phyloP scores from a whole-genome alignment of 2,888 invertebrate genomes.

The Ophion ventricosus region DNA sequence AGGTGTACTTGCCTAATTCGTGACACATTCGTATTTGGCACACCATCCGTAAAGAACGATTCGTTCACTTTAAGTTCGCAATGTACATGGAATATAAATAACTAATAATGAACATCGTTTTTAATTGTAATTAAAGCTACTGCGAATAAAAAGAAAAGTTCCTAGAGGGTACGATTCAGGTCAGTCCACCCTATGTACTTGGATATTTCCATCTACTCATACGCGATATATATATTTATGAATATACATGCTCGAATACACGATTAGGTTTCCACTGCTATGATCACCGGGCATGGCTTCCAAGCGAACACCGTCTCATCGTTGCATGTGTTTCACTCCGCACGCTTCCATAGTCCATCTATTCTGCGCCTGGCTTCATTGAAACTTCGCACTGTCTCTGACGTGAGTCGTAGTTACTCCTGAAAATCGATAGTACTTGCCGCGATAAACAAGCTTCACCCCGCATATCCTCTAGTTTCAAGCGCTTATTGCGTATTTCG shows the following conservation, averaged over 20 bases:
- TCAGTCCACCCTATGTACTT: not conserved
- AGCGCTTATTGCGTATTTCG: not conserved
- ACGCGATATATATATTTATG: not conserved
- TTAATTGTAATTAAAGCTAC: not conserved
- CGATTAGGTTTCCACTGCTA: not conserved
- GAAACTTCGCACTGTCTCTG: not conserved
- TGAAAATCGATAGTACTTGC: slow-evolving; percentile 73
- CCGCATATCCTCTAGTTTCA: slow-evolving; percentile 11
- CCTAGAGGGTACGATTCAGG: not conserved
- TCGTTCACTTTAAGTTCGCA: too few relatives aligned
- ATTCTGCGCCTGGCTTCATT: not conserved
- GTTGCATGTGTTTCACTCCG: not conserved
- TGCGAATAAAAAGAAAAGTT: not conserved
- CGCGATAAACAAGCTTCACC: slow-evolving; percentile 68
- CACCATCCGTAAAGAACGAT: too few relatives aligned
- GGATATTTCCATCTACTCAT: not conserved
- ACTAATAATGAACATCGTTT: not conserved
- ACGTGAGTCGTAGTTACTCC: slow-evolving; percentile 56
- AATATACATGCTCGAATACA: not conserved
- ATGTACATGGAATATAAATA: not conserved
- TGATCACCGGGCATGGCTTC: not conserved
- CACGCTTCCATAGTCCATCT: not conserved
- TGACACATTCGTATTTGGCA: too few relatives aligned
- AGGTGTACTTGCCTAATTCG: too few relatives aligned
- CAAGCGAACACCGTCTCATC: not conserved